Base-by-base conservation (phyloP, 2,888 invertebrate species). In the Rhabditoides inermis region DNA sequence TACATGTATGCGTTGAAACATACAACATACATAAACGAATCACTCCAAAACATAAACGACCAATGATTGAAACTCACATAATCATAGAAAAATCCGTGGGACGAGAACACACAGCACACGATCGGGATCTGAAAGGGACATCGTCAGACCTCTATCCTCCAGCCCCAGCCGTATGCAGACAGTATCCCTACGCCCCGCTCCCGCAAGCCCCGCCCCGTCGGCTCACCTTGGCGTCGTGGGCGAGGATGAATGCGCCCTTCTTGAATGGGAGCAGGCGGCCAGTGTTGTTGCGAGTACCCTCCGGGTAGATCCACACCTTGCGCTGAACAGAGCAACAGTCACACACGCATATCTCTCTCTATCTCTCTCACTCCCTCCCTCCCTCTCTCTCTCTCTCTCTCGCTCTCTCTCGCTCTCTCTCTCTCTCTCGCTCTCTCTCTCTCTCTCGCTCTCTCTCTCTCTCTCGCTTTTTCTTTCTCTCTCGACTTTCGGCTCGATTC, bases 191-290 rank as follows among this genome's bases (percentile, higher is more conserved):
- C 7, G 32, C 15, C 7, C 32, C 32, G 32, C 7, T 32, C 32
- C n/a, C n/a, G n/a, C n/a, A n/a, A n/a, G n/a, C n/a, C n/a, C n/a
- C n/a, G n/a, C n/a, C n/a, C n/a, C n/a, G 15, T 25, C 44, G 7
- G 23, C 39, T 35, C n/a, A 59, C 57, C 15, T 65, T 61, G 35
- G 69, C 69, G 23, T 61, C 35, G 12, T 66, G 85, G 47, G 94
- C 92, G 76, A 91, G 83, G 79, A 90, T 88, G 79, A 94, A 94
- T 51, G 91, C 92, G 49, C 92, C 94, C 79, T 94, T 94, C 78
- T 94, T 95, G 78, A 95, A 95, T 1, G 87, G 84, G 76, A 92
- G 86, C 79, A 95, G 84, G 72, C 84, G 84, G 20, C 87, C 88
- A 69, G 87, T 87, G 70, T 84, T 84, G 51, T 79, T 81, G 59